These are phyloP conservation scores for Chloroceryle aenea DNA, from an alignment of 2,113 vertebrate genomes.

Conservation along the genomic window DNA sequence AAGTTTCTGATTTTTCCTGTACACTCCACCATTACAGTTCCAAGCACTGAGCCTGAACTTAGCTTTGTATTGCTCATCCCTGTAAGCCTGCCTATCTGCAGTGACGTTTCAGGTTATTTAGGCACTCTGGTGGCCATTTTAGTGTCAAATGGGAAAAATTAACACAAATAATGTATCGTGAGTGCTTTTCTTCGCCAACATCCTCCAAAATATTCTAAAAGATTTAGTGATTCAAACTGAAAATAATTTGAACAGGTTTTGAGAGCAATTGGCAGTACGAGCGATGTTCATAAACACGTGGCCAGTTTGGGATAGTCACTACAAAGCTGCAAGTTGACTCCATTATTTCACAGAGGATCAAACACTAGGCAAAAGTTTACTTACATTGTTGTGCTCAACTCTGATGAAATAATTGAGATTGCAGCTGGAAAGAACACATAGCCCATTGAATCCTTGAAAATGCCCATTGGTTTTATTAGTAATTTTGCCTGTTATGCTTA, in stretches of 20 bases:
- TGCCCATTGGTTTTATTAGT: not conserved
- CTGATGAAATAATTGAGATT: not conserved
- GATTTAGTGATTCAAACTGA: not conserved
- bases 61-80: not conserved
- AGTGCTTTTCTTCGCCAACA: not conserved
- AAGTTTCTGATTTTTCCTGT: not conserved
- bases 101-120: not conserved
- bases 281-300: not conserved
- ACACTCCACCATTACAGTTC: not conserved
- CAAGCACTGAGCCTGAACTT: not conserved
- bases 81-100: not conserved
- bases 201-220: not conserved
- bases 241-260: not conserved
- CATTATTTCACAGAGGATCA: not conserved
- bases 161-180: not conserved
- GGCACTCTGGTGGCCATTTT: not conserved
- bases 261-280: not conserved
- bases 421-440: not conserved
- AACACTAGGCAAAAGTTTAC: not conserved
- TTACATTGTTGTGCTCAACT: not conserved
- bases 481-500: not conserved
- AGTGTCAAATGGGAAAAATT: not conserved
- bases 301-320: not conserved
- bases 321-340: not conserved
- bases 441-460: not conserved